Evolutionary conservation across 1,140 invertebrate species (phyloP), one percentile per base, ranked within the genome.

Genomic region (Cydia pomonella): DNA sequence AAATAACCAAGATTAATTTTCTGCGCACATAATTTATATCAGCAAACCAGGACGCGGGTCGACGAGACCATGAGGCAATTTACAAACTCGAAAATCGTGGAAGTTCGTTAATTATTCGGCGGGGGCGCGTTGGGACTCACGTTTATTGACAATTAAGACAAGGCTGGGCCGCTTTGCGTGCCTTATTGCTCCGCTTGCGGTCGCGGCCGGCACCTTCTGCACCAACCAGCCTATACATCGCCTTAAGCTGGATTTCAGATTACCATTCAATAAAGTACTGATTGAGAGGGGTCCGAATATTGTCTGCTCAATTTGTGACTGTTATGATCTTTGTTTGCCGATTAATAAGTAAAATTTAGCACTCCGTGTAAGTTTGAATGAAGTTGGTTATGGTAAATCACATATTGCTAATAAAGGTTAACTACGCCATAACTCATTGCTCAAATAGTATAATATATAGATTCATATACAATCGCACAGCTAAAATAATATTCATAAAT

Each of bases 31-130:
- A 91, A 91, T 91, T 92, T 88, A 92, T 92, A 87, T 81, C 83
- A 84, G 80, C 81, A 84, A 87, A 88, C 87, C 88, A 87, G 88
- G 80, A 86, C 84, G 84, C 84, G 86, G 85, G 86, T 87, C 87
- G 85, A 87, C 84, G 84, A 91, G 85, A 91, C 88, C 89, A 91
- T 91, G 85, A 91, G 87, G 89, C 86, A 91, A 90, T 92, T 92
- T 91, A 91, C 86, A 91, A 92, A 92, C 88, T 92, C 90, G 87
- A 92, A 92, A 92, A 92, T 92, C 91, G 90, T 83, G 87, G 88
- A 92, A 91, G 86, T 92, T 92, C 87, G 88, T 92, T 92, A 93
- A 93, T 91, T 93, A 91, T 92, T 91, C 85, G 84, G 79, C 79
- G 83, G 79, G 88, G 79, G 84, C 77, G 80, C 82, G 79, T 83